Evolutionary conservation across 2,113 vertebrate genomes (phyloP).

Genomic region (Vidua macroura): DNA sequence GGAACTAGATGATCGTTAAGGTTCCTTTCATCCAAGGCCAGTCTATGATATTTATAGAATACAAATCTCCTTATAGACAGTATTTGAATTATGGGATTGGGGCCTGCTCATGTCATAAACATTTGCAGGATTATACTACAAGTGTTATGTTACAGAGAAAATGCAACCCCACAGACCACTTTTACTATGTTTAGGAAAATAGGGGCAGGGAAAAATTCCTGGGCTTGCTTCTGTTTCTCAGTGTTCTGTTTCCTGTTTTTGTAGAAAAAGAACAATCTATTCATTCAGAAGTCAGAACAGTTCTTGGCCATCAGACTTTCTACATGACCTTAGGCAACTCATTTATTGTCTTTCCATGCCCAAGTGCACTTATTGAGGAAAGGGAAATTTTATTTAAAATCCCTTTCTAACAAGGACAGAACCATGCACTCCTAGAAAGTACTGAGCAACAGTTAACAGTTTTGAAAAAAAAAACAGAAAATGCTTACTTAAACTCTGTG

Average conservation of each 20-base stretch:
- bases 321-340: neutral
- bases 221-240: neutral
- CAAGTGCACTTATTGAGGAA: neutral
- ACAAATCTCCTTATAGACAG: neutral
- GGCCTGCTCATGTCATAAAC: neutral
- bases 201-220: neutral
- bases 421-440: neutral
- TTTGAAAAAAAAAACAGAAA: neutral
- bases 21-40: neutral
- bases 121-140: neutral
- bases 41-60: neutral
- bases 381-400: neutral
- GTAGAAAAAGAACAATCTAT: neutral
- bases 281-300: neutral
- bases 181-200: neutral
- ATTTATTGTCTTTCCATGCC: neutral
- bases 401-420: neutral
- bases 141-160: neutral
- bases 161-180: neutral
- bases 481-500: neutral
- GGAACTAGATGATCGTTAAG: no score
- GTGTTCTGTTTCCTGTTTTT: neutral
- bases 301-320: neutral
- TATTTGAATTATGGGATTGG: neutral
- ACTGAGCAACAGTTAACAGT: neutral